A percentile compares a stretch with the other conserved stretches of the same genome.
Conservation (phyloP, 1,140 invertebrate species). For the Macrobrachium rosenbergii region DNA sequence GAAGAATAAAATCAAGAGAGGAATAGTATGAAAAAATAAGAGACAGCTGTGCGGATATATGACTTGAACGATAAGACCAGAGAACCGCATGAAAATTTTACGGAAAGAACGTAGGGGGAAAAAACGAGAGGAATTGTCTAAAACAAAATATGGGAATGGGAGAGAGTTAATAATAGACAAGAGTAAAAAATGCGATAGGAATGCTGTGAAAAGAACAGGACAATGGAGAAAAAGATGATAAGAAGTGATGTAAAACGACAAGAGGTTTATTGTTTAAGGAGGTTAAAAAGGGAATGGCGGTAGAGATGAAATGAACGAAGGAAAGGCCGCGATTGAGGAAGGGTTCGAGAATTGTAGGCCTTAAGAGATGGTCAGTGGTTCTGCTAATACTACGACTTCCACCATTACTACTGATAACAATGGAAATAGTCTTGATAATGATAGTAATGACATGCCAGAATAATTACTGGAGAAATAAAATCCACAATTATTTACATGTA, state of each 20-base stretch:
- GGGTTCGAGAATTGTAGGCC: no score
- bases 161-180: neutral
- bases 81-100: neutral
- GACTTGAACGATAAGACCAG: neutral
- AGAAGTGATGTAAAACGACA: neutral
- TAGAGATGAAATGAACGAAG: neutral
- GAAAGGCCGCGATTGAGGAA: neutral
- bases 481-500: no score
- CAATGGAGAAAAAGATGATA: neutral
- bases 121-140: neutral
- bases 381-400: constrained; percentile 1
- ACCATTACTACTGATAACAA: constrained; percentile 11
- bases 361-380: no score
- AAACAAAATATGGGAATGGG: neutral
- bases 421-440: neutral
- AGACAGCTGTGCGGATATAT: neutral
- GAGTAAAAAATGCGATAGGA: neutral
- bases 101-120: neutral
- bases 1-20: neutral
- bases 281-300: no score
- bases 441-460: no score
- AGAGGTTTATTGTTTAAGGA: neutral
- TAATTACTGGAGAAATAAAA: no score
- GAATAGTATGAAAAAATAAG: no score
- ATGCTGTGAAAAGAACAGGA: neutral